Base-by-base conservation (phyloP, 2,113 vertebrate species). In the Poecile atricapillus region DNA sequence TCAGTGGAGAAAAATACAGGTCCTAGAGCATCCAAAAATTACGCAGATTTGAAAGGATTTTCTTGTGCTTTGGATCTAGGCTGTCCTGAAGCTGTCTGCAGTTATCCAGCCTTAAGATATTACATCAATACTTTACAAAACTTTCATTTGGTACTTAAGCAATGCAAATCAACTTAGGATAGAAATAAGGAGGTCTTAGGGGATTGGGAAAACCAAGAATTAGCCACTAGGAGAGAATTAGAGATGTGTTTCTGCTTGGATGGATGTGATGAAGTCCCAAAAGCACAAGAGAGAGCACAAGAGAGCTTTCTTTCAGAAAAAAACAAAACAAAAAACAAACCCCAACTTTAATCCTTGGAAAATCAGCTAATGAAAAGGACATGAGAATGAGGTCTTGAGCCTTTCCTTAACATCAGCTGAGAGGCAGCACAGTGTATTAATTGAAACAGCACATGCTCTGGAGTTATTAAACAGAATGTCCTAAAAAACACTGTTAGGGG, bases 131-230 rank as follows among this genome's bases (percentile, higher is more conserved):
- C 74, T 93, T 83, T 69, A 89, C 76, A 90, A 87, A 94, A 89
- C 89, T 95, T 89, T 41, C 80, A 75, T 71, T 91, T 91, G 56
- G 33, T 93, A 47, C 73, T 92, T 90, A 90, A 92, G 83, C 62
- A 85, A 74, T 55, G 87, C 78, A 95, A 95, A 95, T 95, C 53
- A 6, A 95, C 94, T 95, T 94, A 93, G 90, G 75, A 80, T 65
- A 77, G 84, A 85, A 96, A 90, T 88, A 91, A 93, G 82, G 63
- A 93, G 47, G 63, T 94, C 64, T 96, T 93, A 91, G 14, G 78
- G 91, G 84, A 96, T 62, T 91, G 87, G 65, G 21, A 67, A 94
- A 97, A 82, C 6, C 22, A 64, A 3, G 8, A 93, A 87, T 94
- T 93, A 96, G 56, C 75, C 64, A 78, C 71, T 78, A 70, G 64